Conservation (phyloP, 2,113 vertebrate genomes). For the Hippocampus barbouri region DNA sequence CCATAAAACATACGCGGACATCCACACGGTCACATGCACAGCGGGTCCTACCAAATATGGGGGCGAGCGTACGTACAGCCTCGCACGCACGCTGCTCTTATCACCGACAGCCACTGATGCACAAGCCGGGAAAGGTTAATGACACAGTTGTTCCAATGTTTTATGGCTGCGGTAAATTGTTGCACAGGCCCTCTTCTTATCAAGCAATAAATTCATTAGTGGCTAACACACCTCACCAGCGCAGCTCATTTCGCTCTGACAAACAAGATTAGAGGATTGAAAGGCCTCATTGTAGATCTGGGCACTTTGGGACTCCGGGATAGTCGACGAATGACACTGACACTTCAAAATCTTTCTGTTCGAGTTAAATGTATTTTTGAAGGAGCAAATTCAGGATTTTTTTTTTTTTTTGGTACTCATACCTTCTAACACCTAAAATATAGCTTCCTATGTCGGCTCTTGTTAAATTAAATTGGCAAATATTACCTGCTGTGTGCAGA, state of each 20-base stretch:
- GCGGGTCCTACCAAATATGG: slow-evolving; percentile 9
- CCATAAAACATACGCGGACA: not conserved
- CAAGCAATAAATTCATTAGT: slow-evolving; percentile 80
- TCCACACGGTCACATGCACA: slow-evolving; percentile 13
- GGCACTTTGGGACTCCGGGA: not conserved
- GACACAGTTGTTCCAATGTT: slow-evolving; percentile 43
- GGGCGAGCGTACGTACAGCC: slow-evolving; percentile 8
- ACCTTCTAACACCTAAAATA: not conserved
- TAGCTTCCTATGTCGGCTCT: not conserved
- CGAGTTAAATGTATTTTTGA: not conserved
- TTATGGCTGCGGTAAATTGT: slow-evolving; percentile 67
- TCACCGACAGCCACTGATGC: slow-evolving; percentile 33
- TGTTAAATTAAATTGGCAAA: slow-evolving; percentile 2
- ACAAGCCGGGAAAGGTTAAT: slow-evolving; percentile 72
- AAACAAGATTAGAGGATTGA: slow-evolving; percentile 74
- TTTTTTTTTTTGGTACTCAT: not conserved
- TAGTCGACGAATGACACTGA: not conserved
- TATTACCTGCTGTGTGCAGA: not conserved
- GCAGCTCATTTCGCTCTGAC: slow-evolving; percentile 72
- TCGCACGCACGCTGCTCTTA: slow-evolving; percentile 24
- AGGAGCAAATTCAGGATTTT: not conserved
- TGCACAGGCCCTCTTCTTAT: slow-evolving; percentile 60
- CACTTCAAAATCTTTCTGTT: not conserved
- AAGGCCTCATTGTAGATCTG: slow-evolving; percentile 51
- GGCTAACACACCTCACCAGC: slow-evolving; percentile 71